Percentiles rank a stretch among this genome's conserved stretches.
Conservation (phyloP, 2,113 vertebrate genomes). For the Antigone vipio region DNA sequence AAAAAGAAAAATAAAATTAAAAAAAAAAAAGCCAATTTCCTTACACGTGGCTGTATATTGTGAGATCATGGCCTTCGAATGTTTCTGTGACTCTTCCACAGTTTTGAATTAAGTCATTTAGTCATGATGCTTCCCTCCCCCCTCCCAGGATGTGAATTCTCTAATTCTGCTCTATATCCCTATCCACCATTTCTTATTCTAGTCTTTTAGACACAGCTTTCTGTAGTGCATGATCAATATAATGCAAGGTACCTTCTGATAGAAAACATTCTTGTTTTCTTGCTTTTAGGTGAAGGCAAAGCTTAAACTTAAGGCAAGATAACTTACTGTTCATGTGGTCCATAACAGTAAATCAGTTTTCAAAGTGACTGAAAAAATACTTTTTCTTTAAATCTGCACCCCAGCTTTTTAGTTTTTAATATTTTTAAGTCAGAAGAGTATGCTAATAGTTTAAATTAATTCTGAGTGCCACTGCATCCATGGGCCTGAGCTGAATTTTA, state of each 20-base stretch:
- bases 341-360: not conserved
- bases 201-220: not conserved
- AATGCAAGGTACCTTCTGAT: not conserved
- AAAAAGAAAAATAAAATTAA: not conserved
- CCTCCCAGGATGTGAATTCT: not conserved
- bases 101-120: not conserved
- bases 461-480: not conserved
- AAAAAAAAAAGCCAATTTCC: not conserved
- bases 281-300: not conserved
- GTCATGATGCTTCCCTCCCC: not conserved
- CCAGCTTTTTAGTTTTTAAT: not conserved
- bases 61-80: not conserved
- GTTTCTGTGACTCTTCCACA: not conserved
- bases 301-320: not conserved
- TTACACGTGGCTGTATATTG: not conserved
- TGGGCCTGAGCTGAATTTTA: not conserved
- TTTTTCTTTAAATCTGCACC: not conserved
- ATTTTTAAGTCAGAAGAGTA: not conserved
- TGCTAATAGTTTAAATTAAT: not conserved
- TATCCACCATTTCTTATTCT: not conserved
- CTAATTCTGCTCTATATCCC: not conserved
- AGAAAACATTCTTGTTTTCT: not conserved
- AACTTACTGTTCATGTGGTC: not conserved
- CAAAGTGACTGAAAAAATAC: not conserved
- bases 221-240: not conserved